Percentiles rank a stretch among this genome's conserved stretches.
Evolutionary conservation across 2,113 vertebrate genomes (phyloP).

Genomic region (Triplophysa siluroides): DNA sequence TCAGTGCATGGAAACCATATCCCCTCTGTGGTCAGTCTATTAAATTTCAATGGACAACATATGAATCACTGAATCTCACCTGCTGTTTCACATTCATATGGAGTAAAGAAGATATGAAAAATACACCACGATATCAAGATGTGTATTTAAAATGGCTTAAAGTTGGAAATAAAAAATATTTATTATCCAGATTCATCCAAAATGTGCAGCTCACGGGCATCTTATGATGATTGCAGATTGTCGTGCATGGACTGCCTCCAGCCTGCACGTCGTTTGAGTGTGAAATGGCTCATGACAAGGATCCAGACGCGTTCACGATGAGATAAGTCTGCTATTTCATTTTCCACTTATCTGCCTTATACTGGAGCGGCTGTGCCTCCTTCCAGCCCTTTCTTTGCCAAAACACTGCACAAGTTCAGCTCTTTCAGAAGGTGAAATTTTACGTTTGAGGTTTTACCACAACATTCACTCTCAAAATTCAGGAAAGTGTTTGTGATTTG

Average conservation of each 20-base stretch:
- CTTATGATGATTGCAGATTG: not conserved
- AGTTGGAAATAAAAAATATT: not conserved
- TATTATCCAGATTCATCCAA: not conserved
- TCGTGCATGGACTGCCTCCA: not conserved
- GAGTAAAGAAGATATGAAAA: not conserved
- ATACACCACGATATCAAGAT: not conserved
- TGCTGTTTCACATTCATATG: not conserved
- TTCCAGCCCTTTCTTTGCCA: conserved; percentile 34
- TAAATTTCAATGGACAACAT: conserved; percentile 13
- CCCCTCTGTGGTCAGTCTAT: conserved; percentile 3
- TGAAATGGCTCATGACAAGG: conserved; percentile 15
- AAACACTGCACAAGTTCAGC: conserved; percentile 28
- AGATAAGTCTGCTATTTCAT: conserved; percentile 47
- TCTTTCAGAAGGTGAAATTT: conserved; percentile 7
- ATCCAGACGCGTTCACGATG: conserved; percentile 43
- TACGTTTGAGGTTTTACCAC: no score
- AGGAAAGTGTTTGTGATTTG: not conserved
- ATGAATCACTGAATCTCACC: conserved; percentile 19
- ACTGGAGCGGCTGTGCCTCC: conserved; percentile 39
- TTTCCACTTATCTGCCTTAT: conserved; percentile 52
- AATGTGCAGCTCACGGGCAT: conserved; percentile 3
- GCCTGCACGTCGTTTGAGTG: not conserved
- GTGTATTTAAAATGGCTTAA: not conserved
- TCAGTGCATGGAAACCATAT: conserved; percentile 37
- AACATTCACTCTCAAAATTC: not conserved